Evolutionary conservation across 1,140 invertebrate species (phyloP).

Genomic region (Ceratosolen solmsi): DNA sequence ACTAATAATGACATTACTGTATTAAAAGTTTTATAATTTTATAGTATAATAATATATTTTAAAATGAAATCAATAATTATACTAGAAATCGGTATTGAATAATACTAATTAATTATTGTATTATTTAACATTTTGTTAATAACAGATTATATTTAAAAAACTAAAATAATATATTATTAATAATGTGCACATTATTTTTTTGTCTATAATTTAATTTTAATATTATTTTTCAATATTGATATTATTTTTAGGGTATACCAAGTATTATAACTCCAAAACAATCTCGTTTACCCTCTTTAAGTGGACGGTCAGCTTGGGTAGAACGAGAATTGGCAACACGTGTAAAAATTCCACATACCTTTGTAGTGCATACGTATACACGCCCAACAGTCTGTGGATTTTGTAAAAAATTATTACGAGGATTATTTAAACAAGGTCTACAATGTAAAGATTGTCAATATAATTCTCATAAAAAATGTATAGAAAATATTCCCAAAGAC

Average conservation of each 20-base stretch:
- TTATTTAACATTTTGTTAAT: no score
- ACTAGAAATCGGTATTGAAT: no score
- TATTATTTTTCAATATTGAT: neutral
- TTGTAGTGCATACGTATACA: constrained; percentile 93
- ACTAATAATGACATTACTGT: no score
- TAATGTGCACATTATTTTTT: no score
- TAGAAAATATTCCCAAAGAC: constrained; percentile 94
- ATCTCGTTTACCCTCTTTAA: constrained; percentile 83
- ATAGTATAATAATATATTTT: neutral
- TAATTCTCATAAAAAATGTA: constrained; percentile 98
- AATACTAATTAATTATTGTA: no score
- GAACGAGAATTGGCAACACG: constrained; percentile 81
- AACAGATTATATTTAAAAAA: no score
- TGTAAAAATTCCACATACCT: constrained; percentile 93
- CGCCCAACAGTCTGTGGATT: constrained; percentile 95
- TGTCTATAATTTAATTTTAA: neutral
- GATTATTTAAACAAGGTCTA: constrained; percentile 96
- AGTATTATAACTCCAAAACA: constrained; percentile 70
- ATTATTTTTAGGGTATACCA: constrained; percentile 64
- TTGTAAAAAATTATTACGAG: constrained; percentile 96
- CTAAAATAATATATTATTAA: no score
- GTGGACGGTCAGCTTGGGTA: constrained; percentile 83
- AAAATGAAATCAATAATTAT: neutral
- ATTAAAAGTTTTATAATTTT: no score
- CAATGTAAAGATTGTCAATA: constrained; percentile 99